phyloP scores from a whole-genome alignment of 2,797 vertebrate species.

The Babyrousa celebensis region DNA sequence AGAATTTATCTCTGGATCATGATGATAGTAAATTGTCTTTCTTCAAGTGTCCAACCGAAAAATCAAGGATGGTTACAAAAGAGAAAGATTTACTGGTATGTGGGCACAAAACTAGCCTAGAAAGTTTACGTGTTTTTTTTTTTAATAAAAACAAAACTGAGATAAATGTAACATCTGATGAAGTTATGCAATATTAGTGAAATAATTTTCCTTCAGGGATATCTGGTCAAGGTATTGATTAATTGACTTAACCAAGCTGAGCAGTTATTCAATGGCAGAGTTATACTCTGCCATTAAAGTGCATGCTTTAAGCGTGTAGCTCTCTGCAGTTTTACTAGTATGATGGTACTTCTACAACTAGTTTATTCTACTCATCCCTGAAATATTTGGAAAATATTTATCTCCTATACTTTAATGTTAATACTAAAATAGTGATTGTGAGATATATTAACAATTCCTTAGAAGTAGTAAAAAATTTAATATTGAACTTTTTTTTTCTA shows the following conservation, averaged over 20 bases:
- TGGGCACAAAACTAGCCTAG: background rate
- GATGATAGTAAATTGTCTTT: constrained; percentile 4
- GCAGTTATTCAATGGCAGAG: background rate
- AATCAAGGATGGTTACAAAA: background rate
- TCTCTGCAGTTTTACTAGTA: constrained; percentile 8
- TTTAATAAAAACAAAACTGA: constrained; percentile 2
- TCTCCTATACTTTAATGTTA: background rate
- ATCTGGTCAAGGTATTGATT: background rate
- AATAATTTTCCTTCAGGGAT: constrained; percentile 33
- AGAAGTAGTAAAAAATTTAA: background rate
- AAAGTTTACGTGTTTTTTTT: background rate
- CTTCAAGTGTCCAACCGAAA: background rate
- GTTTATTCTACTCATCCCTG: background rate
- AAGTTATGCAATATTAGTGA: background rate
- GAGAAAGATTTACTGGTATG: background rate
- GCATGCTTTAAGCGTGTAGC: background rate
- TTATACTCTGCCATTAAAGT: background rate
- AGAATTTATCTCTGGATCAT: constrained; percentile 20
- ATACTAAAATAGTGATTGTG: constrained; percentile 46
- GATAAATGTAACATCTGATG: background rate
- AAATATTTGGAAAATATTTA: constrained; percentile 29
- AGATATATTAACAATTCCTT: background rate
- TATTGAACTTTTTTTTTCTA: background rate
- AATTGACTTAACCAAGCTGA: background rate
- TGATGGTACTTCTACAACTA: background rate